Percentiles rank a stretch among this genome's conserved stretches.
These are phyloP conservation scores for Eupithecia inturbata DNA, from an alignment of 2,888 invertebrate species.

Conservation along the genomic window DNA sequence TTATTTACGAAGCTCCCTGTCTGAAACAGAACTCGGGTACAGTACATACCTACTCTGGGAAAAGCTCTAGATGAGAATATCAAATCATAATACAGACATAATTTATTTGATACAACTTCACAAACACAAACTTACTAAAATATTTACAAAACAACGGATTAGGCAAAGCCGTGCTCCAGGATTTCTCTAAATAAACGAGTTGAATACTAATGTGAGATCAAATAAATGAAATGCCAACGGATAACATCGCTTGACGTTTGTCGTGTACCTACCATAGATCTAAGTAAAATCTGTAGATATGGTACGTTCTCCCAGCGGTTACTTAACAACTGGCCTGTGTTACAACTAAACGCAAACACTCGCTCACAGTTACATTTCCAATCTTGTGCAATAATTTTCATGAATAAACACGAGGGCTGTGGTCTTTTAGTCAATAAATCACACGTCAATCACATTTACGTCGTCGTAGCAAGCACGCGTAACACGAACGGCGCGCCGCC, in stretches of 20 bases:
- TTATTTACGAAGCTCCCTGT: constrained; percentile 29
- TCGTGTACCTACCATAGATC: neutral
- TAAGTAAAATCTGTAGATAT: too few species aligned
- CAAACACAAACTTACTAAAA: constrained; percentile 16
- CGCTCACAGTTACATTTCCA: too few species aligned
- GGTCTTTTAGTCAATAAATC: too few species aligned
- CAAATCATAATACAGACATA: neutral
- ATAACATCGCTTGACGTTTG: constrained; percentile 4
- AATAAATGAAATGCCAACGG: constrained; percentile 21
- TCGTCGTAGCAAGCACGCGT: too few species aligned
- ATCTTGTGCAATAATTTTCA: too few species aligned
- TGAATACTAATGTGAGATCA: constrained; percentile 28
- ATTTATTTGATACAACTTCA: neutral
- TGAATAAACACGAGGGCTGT: too few species aligned
- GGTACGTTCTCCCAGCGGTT: too few species aligned
- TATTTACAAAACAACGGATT: constrained; percentile 22
- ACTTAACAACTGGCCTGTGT: too few species aligned
- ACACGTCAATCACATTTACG: too few species aligned
- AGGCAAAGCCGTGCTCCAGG: constrained; percentile 17
- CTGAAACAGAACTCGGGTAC: constrained; percentile 19
- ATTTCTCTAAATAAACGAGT: constrained; percentile 21
- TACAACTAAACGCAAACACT: too few species aligned
- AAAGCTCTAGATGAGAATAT: constrained; percentile 2
- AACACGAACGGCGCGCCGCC: too few species aligned
- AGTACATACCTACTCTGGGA: neutral